Percentiles rank a stretch among this genome's conserved stretches.
These are phyloP conservation scores for Xiphias gladius DNA, from an alignment of 2,113 vertebrate genomes.

Conservation along the genomic window DNA sequence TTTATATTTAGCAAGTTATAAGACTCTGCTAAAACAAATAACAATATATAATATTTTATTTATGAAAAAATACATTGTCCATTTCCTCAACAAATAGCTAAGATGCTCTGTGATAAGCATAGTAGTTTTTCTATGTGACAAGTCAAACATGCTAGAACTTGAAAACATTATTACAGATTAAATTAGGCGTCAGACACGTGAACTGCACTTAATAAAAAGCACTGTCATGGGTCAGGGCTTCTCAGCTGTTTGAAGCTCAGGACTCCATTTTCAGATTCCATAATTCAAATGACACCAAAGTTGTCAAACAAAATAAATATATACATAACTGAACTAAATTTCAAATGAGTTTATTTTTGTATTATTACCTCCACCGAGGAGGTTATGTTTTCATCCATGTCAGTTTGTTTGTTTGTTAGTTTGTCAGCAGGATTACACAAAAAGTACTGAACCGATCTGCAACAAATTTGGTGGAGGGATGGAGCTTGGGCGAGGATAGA, in stretches of 20 bases:
- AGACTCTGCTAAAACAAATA: conserved; percentile 51
- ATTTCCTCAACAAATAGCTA: conserved; percentile 58
- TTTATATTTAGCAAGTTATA: conserved; percentile 63
- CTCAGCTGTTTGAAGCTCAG: background rate
- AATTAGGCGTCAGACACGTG: background rate
- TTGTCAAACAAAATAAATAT: background rate
- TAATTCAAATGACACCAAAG: background rate
- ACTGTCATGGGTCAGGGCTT: conserved; percentile 10
- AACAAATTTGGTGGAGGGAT: too few relatives aligned
- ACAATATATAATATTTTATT: conserved; percentile 65
- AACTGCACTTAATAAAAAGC: background rate
- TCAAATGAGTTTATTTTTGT: too few relatives aligned
- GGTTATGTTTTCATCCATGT: too few relatives aligned
- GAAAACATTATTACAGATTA: conserved; percentile 1
- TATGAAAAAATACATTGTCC: conserved; percentile 75
- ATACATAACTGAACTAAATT: too few relatives aligned
- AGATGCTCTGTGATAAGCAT: conserved; percentile 36
- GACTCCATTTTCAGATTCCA: background rate
- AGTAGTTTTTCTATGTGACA: conserved; percentile 34
- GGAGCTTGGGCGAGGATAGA: too few relatives aligned
- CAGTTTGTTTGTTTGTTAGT: too few relatives aligned
- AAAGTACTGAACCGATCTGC: too few relatives aligned
- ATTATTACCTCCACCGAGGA: too few relatives aligned
- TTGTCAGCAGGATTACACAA: too few relatives aligned
- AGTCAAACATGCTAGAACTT: conserved; percentile 33